A percentile compares a stretch with the other conserved stretches of the same genome.
Conservation (phyloP, 2,113 vertebrate genomes). For the Xenus cinereus region DNA sequence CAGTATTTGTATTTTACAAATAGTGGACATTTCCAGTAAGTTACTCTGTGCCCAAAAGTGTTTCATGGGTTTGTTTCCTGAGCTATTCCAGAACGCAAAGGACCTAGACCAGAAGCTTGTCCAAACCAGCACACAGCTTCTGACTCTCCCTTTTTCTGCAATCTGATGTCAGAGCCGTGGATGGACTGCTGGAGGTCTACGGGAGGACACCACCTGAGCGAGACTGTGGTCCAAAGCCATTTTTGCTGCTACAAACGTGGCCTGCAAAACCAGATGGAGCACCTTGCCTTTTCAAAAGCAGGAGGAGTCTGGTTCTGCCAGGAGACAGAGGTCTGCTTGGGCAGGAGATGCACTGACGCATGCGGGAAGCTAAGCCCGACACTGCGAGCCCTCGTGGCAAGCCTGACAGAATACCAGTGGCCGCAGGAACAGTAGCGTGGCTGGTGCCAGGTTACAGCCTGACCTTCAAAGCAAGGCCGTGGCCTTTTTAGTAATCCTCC, state of each 20-base stretch:
- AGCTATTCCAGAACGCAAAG: background rate
- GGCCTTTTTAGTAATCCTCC: constrained; percentile 75
- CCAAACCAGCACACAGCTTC: background rate
- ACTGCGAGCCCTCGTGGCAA: constrained; percentile 75
- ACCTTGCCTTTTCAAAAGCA: constrained; percentile 79
- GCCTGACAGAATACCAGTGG: constrained; percentile 77
- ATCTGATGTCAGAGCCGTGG: constrained; percentile 10
- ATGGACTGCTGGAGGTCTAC: constrained; percentile 49
- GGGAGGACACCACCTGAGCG: constrained; percentile 60
- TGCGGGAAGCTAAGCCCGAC: constrained; percentile 79
- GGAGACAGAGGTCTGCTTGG: constrained; percentile 77
- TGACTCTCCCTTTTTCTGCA: background rate
- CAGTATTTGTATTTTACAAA: background rate
- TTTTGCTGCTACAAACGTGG: constrained; percentile 79
- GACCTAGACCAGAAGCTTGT: background rate
- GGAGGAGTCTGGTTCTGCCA: constrained; percentile 73
- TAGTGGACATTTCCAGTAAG: background rate
- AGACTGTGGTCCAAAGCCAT: constrained; percentile 81
- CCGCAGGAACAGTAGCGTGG: constrained; percentile 79
- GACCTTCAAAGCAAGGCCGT: constrained; percentile 81
- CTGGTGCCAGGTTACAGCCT: constrained; percentile 77
- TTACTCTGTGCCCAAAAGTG: background rate
- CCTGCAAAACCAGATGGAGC: constrained; percentile 80
- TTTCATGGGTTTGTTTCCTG: background rate
- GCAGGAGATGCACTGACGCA: constrained; percentile 76